phyloP scores from a whole-genome alignment of 2,797 vertebrate species.

The Scyliorhinus canicula region DNA sequence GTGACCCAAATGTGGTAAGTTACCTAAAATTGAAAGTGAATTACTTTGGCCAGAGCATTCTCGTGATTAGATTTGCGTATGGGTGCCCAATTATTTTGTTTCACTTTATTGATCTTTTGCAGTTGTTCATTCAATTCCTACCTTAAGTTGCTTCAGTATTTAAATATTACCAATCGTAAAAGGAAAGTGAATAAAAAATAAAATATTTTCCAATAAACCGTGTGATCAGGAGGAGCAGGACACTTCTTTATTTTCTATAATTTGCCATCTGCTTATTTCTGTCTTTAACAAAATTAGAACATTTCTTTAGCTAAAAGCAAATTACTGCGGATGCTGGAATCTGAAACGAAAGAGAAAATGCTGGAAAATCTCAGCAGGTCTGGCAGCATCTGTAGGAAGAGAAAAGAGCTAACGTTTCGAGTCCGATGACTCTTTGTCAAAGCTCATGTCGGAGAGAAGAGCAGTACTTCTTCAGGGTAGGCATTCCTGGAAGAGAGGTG shows the following conservation, averaged over 20 bases:
- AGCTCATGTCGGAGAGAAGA: too few species aligned
- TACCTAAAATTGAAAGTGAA: not conserved
- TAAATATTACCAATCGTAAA: not conserved
- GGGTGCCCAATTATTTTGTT: not conserved
- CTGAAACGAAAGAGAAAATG: too few species aligned
- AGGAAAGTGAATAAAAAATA: not conserved
- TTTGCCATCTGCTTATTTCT: not conserved
- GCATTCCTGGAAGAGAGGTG: too few species aligned
- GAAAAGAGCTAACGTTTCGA: too few species aligned
- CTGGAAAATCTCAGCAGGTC: too few species aligned
- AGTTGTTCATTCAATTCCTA: not conserved
- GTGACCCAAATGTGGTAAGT: not conserved
- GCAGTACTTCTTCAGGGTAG: too few species aligned
- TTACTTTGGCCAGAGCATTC: not conserved
- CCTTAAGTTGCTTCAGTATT: not conserved
- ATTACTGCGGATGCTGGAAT: too few species aligned
- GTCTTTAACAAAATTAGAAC: not conserved
- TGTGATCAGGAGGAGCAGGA: not conserved
- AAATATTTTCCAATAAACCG: not conserved
- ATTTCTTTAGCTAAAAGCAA: too few species aligned
- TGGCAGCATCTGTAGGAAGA: too few species aligned
- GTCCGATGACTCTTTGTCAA: too few species aligned
- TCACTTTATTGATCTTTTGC: not conserved
- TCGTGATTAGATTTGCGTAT: not conserved
- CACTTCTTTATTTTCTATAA: not conserved